phyloP scores from a whole-genome alignment of 2,113 vertebrate genomes.

The Edolisoma coerulescens region DNA sequence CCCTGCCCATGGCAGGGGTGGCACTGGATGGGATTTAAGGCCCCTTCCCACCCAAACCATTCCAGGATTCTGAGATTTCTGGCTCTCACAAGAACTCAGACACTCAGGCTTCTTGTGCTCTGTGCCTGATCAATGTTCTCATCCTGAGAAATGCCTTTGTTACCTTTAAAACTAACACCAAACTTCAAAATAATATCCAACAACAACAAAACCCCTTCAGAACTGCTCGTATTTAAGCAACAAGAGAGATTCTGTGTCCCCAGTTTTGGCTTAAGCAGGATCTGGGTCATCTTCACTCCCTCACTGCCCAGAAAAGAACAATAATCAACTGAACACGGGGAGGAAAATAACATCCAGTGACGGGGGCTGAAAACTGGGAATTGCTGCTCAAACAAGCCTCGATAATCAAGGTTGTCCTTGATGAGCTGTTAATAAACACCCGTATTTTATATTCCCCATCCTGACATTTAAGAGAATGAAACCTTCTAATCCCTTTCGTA shows the following conservation, averaged over 20 bases:
- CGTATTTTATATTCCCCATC: neutral
- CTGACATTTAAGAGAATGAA: neutral
- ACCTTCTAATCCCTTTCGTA: neutral
- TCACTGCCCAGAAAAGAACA: neutral
- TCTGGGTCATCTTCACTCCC: neutral
- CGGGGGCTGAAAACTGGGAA: neutral
- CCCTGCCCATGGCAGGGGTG: neutral
- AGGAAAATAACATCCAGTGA: neutral
- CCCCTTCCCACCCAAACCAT: neutral
- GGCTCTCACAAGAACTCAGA: neutral
- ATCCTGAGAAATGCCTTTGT: neutral
- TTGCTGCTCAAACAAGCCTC: neutral
- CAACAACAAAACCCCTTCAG: neutral
- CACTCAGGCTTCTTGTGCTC: too few species aligned
- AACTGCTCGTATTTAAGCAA: neutral
- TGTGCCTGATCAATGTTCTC: too few species aligned
- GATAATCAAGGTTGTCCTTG: neutral
- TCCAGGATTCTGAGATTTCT: neutral
- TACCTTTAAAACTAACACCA: neutral
- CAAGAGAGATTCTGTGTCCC: neutral
- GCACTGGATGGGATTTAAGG: neutral
- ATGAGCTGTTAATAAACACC: neutral
- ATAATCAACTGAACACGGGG: neutral
- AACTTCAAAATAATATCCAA: neutral
- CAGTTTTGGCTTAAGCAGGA: neutral